Evolutionary conservation across 2,888 invertebrate species (phyloP).

Genomic region (Podotricha telesiphe): DNA sequence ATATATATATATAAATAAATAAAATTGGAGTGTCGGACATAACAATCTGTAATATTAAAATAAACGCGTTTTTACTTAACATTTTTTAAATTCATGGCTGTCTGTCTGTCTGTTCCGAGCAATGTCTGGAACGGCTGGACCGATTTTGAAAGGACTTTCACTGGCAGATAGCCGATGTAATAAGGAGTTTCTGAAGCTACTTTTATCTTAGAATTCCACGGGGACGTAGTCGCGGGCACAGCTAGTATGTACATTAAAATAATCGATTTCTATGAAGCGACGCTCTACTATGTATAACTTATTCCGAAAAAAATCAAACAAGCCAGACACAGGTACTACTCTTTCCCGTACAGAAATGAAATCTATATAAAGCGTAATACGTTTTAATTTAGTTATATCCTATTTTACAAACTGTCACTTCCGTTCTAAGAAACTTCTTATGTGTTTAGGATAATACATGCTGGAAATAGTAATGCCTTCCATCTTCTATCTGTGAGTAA

Average conservation of each 20-base stretch:
- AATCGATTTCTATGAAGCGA: constrained; percentile 9
- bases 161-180: too few species aligned
- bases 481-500: neutral
- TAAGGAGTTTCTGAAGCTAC: too few species aligned
- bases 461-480: neutral
- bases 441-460: neutral
- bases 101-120: too few species aligned
- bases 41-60: too few species aligned
- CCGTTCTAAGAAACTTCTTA: constrained; percentile 6
- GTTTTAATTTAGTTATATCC: constrained; percentile 2
- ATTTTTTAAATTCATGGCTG: too few species aligned
- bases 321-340: constrained; percentile 31
- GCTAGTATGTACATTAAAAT: neutral
- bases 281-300: constrained; percentile 10
- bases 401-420: constrained; percentile 11
- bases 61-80: too few species aligned
- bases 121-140: too few species aligned
- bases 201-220: too few species aligned
- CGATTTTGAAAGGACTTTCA: too few species aligned
- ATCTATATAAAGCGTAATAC: neutral
- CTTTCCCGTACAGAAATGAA: neutral
- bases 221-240: too few species aligned
- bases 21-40: too few species aligned
- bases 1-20: too few species aligned
- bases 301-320: constrained; percentile 44